A percentile compares a stretch with the other conserved stretches of the same genome.
Conservation (phyloP, 2,113 vertebrate genomes). For the Microcebus jonahi region DNA sequence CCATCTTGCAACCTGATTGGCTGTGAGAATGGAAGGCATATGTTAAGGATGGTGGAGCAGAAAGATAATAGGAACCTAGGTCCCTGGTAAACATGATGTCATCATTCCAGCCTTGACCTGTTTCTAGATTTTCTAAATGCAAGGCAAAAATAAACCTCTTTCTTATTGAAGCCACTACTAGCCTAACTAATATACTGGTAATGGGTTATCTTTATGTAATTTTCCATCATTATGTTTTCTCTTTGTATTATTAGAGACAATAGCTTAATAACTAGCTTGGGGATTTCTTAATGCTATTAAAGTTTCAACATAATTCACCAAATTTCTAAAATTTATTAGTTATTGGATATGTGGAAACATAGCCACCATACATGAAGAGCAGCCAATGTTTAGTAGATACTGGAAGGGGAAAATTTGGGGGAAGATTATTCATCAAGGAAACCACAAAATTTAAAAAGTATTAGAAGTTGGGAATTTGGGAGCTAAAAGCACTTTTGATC, state of each 20-base stretch:
- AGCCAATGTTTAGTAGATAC: background rate
- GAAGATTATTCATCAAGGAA: background rate
- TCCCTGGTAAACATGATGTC: background rate
- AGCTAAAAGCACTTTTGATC: slow-evolving; percentile 22
- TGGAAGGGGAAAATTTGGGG: background rate
- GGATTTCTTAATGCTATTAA: background rate
- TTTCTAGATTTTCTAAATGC: background rate
- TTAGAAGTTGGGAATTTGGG: background rate
- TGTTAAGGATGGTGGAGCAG: background rate
- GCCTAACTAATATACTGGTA: background rate
- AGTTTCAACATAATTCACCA: background rate
- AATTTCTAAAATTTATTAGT: slow-evolving; percentile 18
- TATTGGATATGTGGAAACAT: background rate
- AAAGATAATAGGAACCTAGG: background rate
- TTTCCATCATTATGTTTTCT: background rate
- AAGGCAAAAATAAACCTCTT: background rate
- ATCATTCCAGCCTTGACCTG: background rate
- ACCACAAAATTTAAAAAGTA: background rate
- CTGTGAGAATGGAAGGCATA: background rate
- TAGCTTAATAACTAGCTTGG: background rate
- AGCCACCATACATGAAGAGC: background rate
- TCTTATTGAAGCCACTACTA: background rate
- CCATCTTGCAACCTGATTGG: background rate
- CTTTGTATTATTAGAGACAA: background rate
- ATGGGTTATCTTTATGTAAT: background rate